These are phyloP conservation scores for Kryptopterus vitreolus DNA, from an alignment of 2,797 vertebrate species.

Conservation along the genomic window DNA sequence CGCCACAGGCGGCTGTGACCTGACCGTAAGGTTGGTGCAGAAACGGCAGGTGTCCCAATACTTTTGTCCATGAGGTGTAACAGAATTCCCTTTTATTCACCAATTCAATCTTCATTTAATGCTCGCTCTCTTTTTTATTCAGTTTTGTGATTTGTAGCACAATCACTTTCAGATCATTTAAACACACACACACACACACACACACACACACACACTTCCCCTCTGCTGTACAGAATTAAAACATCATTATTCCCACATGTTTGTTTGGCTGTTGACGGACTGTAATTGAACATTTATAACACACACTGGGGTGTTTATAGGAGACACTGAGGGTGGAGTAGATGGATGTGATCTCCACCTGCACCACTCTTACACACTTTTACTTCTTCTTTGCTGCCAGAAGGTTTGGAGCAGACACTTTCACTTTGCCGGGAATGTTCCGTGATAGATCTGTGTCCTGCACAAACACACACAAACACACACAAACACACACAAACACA, in stretches of 20 bases:
- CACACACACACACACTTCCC: not conserved
- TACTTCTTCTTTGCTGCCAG: slow-evolving; percentile 87
- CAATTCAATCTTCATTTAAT: not conserved
- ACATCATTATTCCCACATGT: not conserved
- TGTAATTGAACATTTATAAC: not conserved
- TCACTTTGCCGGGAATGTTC: slow-evolving; percentile 96
- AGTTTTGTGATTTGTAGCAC: not conserved
- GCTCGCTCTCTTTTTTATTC: not conserved
- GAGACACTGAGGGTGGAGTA: not conserved
- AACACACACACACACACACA: not conserved
- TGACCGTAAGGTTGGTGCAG: no score
- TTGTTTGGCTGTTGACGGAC: not conserved
- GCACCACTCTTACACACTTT: slow-evolving; percentile 10
- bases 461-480: no score
- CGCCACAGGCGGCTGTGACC: no score
- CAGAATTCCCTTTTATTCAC: no score
- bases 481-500: no score
- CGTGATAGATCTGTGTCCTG: slow-evolving; percentile 90
- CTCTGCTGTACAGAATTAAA: not conserved
- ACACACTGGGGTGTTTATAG: no score
- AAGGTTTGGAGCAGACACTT: slow-evolving; percentile 95
- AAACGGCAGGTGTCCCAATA: no score
- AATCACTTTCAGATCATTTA: not conserved
- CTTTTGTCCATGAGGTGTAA: no score
- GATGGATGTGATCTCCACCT: not conserved